Evolutionary conservation across 2,888 invertebrate species (phyloP).

Genomic region (Blomia tropicalis): DNA sequence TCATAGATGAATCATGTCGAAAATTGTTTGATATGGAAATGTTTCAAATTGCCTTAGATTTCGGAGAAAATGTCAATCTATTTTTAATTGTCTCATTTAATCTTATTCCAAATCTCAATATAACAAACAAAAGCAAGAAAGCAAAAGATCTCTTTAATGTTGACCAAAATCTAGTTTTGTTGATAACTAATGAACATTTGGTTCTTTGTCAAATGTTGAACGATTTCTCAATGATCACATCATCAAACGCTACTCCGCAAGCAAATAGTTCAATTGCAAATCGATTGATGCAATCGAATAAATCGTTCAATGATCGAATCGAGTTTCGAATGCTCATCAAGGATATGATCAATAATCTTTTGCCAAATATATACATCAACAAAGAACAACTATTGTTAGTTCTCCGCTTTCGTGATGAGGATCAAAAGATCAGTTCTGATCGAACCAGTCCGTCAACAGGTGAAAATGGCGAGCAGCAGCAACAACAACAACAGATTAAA

Average conservation of each 20-base stretch:
- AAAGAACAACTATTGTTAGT: background rate
- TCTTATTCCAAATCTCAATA: background rate
- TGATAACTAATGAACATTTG: background rate
- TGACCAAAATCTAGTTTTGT: background rate
- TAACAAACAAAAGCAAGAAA: background rate
- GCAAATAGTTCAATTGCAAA: background rate
- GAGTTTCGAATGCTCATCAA: slow-evolving; percentile 12
- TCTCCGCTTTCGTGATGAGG: slow-evolving; percentile 6
- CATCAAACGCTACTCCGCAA: background rate
- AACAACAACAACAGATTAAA: background rate
- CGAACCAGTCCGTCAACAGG: background rate
- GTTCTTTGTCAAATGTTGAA: background rate
- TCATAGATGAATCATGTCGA: background rate
- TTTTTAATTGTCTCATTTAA: background rate
- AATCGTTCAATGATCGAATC: background rate
- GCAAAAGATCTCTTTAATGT: background rate
- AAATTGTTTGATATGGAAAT: background rate
- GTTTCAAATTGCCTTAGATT: background rate
- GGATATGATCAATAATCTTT: slow-evolving; percentile 17
- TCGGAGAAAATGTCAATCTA: background rate
- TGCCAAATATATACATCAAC: slow-evolving; percentile 14
- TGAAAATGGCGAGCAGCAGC: background rate
- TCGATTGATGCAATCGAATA: background rate
- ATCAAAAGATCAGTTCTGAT: background rate
- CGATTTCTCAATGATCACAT: background rate